These are phyloP conservation scores for Pogona vitticeps DNA, from an alignment of 2,113 vertebrate genomes.

Conservation along the genomic window DNA sequence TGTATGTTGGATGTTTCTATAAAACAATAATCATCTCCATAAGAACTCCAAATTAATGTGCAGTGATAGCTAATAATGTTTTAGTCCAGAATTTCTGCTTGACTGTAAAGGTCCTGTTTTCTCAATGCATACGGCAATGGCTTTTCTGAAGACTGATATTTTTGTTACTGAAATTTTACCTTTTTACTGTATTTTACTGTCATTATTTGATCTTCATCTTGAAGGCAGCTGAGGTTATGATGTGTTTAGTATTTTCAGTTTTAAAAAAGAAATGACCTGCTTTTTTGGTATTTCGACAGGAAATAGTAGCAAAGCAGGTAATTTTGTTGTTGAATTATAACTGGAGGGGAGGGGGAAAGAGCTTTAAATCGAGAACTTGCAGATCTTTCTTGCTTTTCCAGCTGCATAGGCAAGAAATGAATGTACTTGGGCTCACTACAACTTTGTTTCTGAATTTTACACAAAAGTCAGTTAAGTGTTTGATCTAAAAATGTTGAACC, in stretches of 20 bases:
- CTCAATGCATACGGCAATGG: not conserved
- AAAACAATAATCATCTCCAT: not conserved
- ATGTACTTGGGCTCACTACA: not conserved
- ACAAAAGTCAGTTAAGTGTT: not conserved
- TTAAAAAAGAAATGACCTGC: not conserved
- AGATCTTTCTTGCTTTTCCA: not conserved
- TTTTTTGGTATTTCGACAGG: not conserved
- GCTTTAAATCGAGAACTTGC: not conserved
- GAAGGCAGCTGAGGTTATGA: not conserved
- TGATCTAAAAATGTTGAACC: not conserved
- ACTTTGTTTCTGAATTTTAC: not conserved
- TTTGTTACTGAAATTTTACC: not conserved
- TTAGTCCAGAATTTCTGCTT: not conserved
- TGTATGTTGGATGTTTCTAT: not conserved
- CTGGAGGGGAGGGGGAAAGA: not conserved
- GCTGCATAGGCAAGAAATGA: not conserved
- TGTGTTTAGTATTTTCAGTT: not conserved
- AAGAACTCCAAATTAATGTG: conserved; percentile 4
- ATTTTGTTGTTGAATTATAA: not conserved
- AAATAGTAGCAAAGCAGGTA: not conserved
- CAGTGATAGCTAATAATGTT: not conserved
- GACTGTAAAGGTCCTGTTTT: not conserved
- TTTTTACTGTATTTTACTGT: too few relatives aligned
- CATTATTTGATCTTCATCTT: not conserved
- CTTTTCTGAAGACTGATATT: not conserved